Base-by-base conservation (phyloP, 2,888 invertebrate genomes). In the Xylocampa areola region DNA sequence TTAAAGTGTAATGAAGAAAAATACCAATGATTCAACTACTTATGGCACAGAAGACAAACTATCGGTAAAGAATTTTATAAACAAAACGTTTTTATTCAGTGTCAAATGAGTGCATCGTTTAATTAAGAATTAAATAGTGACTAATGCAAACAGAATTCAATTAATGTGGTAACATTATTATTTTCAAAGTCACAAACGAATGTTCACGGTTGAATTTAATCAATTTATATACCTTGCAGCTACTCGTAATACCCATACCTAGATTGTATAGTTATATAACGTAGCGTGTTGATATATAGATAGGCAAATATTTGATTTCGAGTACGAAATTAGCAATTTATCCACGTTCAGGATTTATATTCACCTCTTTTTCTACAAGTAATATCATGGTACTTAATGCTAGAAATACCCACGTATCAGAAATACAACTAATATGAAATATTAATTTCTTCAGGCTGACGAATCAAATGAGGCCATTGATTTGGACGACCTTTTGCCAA, bases 401-500 rank as follows among this genome's bases (percentile, higher is more conserved):
- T n/a, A n/a, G n/a, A n/a, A 29, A 39, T 10, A 48, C 32, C n/a
- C 11, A n/a, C 7, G 6, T 14, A 32, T 16, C 21, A 47, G 11
- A 23, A 60, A 50, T 37, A 23, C 5, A 49, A 13, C 35, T 64
- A 60, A 66, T 59, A 14, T 36, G 16, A 7, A 43, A 36, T 25
- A 30, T 47, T 48, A 19, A 49, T 50, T 43, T 55, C 33, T 21
- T 27, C 59, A 73, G 69, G 37, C 14, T 36, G 39, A 60, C 27
- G 65, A 62, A 37, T 25, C 45, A 21, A 59, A 66, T 16, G 90
- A 88, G 39, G 91, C 94, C 11, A 95, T 97, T 85, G 97, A 98
- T 86, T 95, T 98, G 89, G 98, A 98, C 82, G 97, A 98, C 81
- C 92, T 98, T 54, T 88, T 98, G 60, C 97, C 97, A 0, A 96